Evolutionary conservation across 2,797 vertebrate species (phyloP).

Genomic region (Notolepis coatsorum): DNA sequence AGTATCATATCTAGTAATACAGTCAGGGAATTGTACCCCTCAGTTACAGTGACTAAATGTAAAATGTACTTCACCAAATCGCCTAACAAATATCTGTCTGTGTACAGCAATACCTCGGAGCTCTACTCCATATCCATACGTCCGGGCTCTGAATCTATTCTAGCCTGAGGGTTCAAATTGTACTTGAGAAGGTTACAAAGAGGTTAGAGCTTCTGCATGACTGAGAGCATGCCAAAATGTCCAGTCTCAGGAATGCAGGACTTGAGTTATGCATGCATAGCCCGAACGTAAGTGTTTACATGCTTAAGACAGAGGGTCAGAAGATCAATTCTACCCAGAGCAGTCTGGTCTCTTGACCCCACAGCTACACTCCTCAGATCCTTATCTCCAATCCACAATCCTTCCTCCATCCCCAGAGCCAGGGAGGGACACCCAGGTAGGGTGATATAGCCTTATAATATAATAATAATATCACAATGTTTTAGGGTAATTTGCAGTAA

Average conservation of each 20-base stretch:
- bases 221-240: no score
- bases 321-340: slow-evolving; percentile 8
- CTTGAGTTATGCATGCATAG: no score
- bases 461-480: no score
- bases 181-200: neutral
- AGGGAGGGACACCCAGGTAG: slow-evolving; percentile 37
- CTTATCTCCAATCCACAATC: slow-evolving; percentile 43
- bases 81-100: neutral
- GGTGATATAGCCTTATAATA: no score
- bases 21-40: no score
- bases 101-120: slow-evolving; percentile 6
- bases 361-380: slow-evolving; percentile 45
- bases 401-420: slow-evolving; percentile 32
- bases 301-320: neutral
- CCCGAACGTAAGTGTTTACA: no score
- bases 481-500: no score
- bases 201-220: neutral
- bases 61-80: neutral
- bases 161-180: neutral
- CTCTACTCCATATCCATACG: neutral
- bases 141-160: slow-evolving; percentile 11
- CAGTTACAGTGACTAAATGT: no score
- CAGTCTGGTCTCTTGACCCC: slow-evolving; percentile 23
- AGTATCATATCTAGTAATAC: no score
- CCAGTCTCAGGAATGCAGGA: no score